Evolutionary conservation across 2,797 vertebrate genomes (phyloP).

Genomic region (Pangasius sanitwongsei): DNA sequence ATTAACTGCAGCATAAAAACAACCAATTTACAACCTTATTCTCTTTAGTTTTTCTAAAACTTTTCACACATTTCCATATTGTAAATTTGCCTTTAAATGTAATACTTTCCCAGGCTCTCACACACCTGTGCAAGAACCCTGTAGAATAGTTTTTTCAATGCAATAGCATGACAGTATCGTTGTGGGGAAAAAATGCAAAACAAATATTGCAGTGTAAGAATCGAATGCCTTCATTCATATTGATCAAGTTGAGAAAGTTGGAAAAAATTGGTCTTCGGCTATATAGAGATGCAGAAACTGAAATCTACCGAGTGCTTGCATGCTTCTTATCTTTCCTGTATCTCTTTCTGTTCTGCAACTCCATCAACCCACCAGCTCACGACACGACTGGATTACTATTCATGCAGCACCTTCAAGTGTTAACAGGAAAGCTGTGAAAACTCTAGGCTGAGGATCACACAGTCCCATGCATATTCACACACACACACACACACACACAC

Average conservation of each 20-base stretch:
- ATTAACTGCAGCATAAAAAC: not conserved
- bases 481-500: not conserved
- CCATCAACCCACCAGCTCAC: slow-evolving; percentile 18
- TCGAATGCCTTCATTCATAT: not conserved
- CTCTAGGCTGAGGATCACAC: slow-evolving; percentile 51
- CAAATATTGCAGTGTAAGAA: not conserved
- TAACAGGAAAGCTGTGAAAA: slow-evolving; percentile 62
- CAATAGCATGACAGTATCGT: not conserved
- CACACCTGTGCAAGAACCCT: not conserved
- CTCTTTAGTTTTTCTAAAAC: no score
- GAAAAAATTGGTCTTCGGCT: no score
- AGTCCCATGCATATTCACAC: slow-evolving; percentile 25
- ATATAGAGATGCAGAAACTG: not conserved
- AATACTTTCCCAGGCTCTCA: not conserved
- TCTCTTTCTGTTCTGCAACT: slow-evolving; percentile 28
- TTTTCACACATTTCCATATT: not conserved
- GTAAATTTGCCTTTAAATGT: not conserved
- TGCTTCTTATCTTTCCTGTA: not conserved
- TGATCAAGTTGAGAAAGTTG: not conserved
- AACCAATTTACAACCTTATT: not conserved
- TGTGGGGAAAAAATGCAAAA: not conserved
- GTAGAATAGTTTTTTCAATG: not conserved
- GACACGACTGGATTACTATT: slow-evolving; percentile 44
- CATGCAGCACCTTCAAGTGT: slow-evolving; percentile 56
- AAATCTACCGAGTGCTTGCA: not conserved